These are phyloP conservation scores for Brachionus asplanchnoidis DNA, from an alignment of 1,140 invertebrate species.

Conservation along the genomic window DNA sequence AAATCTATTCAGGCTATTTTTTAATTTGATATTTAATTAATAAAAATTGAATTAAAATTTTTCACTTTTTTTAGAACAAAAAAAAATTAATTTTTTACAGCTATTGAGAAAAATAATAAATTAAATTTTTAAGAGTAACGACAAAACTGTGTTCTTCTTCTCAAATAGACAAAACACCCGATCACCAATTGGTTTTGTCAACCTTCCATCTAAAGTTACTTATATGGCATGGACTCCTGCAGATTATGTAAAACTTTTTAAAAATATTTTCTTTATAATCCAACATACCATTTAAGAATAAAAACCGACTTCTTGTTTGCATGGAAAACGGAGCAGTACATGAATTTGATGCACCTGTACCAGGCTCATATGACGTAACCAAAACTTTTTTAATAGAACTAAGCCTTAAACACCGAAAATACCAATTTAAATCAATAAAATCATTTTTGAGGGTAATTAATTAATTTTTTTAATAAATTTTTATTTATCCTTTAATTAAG, in stretches of 20 bases:
- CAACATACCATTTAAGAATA: slow-evolving; percentile 45
- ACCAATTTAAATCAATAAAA: slow-evolving; percentile 54
- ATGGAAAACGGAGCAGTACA: slow-evolving; percentile 52
- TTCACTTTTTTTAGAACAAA: not conserved
- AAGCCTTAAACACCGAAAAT: slow-evolving; percentile 48
- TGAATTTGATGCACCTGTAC: slow-evolving; percentile 52
- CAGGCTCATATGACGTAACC: slow-evolving; percentile 50
- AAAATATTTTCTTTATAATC: not conserved
- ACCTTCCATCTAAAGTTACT: slow-evolving; percentile 48
- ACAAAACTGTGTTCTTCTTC: slow-evolving; percentile 56
- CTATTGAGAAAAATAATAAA: not conserved
- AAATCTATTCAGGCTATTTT: not conserved
- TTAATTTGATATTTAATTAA: not conserved
- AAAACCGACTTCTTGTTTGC: slow-evolving; percentile 50
- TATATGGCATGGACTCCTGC: slow-evolving; percentile 54
- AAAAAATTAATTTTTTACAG: not conserved
- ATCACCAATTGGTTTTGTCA: slow-evolving; percentile 55
- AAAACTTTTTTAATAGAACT: slow-evolving; percentile 51
- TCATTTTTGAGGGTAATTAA: slow-evolving; percentile 51
- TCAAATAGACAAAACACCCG: slow-evolving; percentile 46
- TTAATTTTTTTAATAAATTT: not conserved
- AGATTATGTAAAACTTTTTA: slow-evolving; percentile 50
- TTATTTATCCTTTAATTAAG: slow-evolving; percentile 43
- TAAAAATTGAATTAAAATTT: no score
- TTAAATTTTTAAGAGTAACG: slow-evolving; percentile 48